These are phyloP conservation scores for Nemotelus pantherinus DNA, from an alignment of 2,888 invertebrate genomes.

Conservation along the genomic window DNA sequence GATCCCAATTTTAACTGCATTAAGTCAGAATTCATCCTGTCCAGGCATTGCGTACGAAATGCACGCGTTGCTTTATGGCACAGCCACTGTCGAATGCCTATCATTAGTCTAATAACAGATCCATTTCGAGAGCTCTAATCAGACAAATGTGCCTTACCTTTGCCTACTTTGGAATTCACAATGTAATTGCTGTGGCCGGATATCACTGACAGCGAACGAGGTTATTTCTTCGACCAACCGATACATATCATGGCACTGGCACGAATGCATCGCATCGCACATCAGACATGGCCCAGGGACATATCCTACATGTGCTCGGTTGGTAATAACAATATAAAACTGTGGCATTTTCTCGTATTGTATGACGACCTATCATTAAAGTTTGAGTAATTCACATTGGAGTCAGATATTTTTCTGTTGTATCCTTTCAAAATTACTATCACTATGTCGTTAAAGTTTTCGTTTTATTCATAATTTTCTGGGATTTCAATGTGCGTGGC, in stretches of 20 bases:
- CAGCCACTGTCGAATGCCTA: slow-evolving; percentile 45
- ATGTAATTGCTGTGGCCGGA: slow-evolving; percentile 41
- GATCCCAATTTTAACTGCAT: slow-evolving; percentile 49
- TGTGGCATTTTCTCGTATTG: slow-evolving; percentile 41
- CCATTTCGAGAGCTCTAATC: slow-evolving; percentile 47
- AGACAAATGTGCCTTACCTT: slow-evolving; percentile 43
- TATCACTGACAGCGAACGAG: slow-evolving; percentile 38
- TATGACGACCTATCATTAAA: slow-evolving; percentile 41
- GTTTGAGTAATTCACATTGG: slow-evolving; percentile 26
- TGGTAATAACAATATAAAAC: slow-evolving; percentile 24
- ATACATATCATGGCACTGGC: not conserved
- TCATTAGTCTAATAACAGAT: slow-evolving; percentile 51
- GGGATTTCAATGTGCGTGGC: too few relatives aligned
- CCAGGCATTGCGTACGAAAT: not conserved
- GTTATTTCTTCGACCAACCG: too few relatives aligned
- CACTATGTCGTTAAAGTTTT: slow-evolving; percentile 27
- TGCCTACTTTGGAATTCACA: slow-evolving; percentile 33
- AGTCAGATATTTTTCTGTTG: not conserved
- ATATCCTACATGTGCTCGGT: slow-evolving; percentile 35
- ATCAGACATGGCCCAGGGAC: slow-evolving; percentile 44
- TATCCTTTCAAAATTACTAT: slow-evolving; percentile 32
- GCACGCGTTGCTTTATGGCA: slow-evolving; percentile 16
- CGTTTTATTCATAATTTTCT: slow-evolving; percentile 1
- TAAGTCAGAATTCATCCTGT: slow-evolving; percentile 37
- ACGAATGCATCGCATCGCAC: not conserved